phyloP scores from a whole-genome alignment of 2,113 vertebrate species.

The Xenopus borealis region DNA sequence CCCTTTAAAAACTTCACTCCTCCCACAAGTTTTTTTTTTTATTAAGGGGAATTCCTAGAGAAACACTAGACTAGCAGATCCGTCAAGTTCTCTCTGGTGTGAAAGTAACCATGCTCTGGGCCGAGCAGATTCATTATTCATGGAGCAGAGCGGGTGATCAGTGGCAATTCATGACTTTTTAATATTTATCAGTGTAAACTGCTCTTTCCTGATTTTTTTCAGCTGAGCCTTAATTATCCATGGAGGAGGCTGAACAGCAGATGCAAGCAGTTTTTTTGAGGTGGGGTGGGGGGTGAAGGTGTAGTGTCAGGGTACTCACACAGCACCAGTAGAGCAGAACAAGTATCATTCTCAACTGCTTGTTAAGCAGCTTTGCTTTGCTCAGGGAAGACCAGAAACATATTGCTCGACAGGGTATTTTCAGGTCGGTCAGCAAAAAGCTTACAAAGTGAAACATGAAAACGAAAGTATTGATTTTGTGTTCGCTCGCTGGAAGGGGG shows the following conservation, averaged over 20 bases:
- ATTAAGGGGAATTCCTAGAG: not conserved
- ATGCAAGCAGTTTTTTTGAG: not conserved
- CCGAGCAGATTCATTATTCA: constrained; percentile 21
- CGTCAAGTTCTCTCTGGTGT: not conserved
- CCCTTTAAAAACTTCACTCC: too few species aligned
- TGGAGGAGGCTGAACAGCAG: not conserved
- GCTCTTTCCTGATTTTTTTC: constrained; percentile 12
- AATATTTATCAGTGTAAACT: constrained; percentile 31
- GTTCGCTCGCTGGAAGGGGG: too few species aligned
- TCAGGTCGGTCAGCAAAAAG: not conserved
- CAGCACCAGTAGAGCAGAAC: not conserved
- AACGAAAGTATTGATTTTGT: too few species aligned
- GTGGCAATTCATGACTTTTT: constrained; percentile 20
- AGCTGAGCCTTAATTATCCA: not conserved
- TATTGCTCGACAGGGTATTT: not conserved
- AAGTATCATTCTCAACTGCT: not conserved
- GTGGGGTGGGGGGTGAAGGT: not conserved
- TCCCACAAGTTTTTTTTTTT: too few species aligned
- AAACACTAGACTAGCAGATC: not conserved
- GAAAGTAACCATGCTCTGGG: not conserved
- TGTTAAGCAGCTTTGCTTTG: not conserved
- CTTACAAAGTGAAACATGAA: too few species aligned
- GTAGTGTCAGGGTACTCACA: not conserved
- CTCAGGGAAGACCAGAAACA: not conserved
- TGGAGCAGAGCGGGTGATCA: constrained; percentile 4